These are phyloP conservation scores for Acanthurus leucopareius DNA, from an alignment of 2,797 vertebrate species.

Conservation along the genomic window DNA sequence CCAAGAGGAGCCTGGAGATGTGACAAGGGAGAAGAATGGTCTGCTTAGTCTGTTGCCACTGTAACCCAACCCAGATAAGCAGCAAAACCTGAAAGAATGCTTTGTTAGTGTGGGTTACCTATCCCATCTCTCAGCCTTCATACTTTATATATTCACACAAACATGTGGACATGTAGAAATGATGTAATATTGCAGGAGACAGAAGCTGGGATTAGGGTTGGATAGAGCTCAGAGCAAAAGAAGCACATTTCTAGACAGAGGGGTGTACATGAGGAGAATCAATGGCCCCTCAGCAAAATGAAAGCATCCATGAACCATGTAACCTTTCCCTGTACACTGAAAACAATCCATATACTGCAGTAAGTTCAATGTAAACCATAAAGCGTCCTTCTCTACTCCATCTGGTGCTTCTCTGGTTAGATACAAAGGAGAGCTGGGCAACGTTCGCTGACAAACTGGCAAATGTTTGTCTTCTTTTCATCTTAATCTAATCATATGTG, in stretches of 20 bases:
- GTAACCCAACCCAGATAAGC: constrained; percentile 28
- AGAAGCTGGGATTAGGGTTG: neutral
- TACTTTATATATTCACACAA: constrained; percentile 14
- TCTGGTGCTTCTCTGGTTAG: constrained; percentile 11
- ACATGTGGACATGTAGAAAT: constrained; percentile 37
- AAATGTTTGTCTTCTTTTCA: constrained; percentile 1
- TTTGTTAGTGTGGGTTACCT: constrained; percentile 21
- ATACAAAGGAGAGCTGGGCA: neutral
- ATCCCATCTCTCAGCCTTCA: constrained; percentile 18
- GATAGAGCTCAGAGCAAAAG: neutral
- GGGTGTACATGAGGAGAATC: neutral
- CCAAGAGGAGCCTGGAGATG: constrained; percentile 32
- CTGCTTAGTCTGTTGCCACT: constrained; percentile 23
- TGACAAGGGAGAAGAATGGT: constrained; percentile 12
- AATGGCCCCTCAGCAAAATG: constrained; percentile 12
- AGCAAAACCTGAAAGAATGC: constrained; percentile 32
- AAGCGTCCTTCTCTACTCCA: neutral
- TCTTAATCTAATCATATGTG: constrained; percentile 32
- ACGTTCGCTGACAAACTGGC: constrained; percentile 1
- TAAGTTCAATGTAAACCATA: constrained; percentile 1
- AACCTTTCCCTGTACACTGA: neutral
- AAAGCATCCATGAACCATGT: neutral
- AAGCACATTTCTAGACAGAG: constrained; percentile 16
- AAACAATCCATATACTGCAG: neutral
- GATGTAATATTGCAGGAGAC: constrained; percentile 32